phyloP scores from a whole-genome alignment of 1,140 invertebrate species.

The Battus philenor region DNA sequence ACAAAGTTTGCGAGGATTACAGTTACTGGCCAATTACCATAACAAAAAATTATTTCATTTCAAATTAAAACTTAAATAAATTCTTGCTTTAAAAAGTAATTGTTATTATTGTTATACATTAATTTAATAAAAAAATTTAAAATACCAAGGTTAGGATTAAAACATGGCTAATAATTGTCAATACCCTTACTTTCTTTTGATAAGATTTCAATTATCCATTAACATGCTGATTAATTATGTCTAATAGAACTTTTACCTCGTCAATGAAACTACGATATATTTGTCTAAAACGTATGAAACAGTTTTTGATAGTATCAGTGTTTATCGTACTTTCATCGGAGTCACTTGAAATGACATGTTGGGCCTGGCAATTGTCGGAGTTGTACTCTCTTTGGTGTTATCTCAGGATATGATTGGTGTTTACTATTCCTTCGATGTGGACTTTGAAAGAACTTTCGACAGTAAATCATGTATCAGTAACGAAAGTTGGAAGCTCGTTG shows the following conservation, averaged over 20 bases:
- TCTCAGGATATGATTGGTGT: constrained; percentile 18
- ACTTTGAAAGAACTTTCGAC: constrained; percentile 17
- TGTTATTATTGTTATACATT: too few relatives aligned
- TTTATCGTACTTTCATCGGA: not conserved
- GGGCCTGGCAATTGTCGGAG: constrained; percentile 13
- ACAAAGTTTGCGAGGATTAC: too few relatives aligned
- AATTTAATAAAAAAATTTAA: too few relatives aligned
- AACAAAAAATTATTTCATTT: too few relatives aligned
- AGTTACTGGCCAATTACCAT: too few relatives aligned
- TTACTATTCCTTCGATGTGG: constrained; percentile 18
- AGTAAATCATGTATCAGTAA: constrained; percentile 12
- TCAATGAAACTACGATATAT: not conserved
- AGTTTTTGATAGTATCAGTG: not conserved
- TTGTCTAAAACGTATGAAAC: not conserved
- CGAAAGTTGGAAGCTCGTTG: constrained; percentile 18
- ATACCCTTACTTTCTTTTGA: not conserved
- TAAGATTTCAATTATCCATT: constrained; percentile 14
- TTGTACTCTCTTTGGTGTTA: constrained; percentile 5
- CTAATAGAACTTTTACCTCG: not conserved
- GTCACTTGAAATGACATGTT: constrained; percentile 19
- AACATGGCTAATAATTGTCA: too few relatives aligned
- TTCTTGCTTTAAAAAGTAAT: too few relatives aligned
- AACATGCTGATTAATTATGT: too few relatives aligned
- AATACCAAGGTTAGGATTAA: too few relatives aligned
- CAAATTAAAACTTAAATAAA: too few relatives aligned